Evolutionary conservation across 2,113 vertebrate genomes (phyloP).

Genomic region (Carettochelys insculpta): DNA sequence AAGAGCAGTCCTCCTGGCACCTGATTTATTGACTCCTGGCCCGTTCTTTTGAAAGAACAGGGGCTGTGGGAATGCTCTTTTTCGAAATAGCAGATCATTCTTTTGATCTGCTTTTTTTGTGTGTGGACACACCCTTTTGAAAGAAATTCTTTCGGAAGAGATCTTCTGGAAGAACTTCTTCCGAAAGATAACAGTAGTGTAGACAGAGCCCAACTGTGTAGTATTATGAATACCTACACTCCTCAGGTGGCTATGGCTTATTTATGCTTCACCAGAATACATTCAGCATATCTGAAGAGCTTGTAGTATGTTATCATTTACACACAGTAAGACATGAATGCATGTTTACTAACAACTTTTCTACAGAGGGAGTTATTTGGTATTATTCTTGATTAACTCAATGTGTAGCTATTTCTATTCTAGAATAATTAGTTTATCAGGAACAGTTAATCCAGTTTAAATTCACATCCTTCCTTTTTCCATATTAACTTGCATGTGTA

Average conservation of each 20-base stretch:
- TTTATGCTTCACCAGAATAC: not conserved
- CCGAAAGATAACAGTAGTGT: too few species aligned
- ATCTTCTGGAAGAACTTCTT: too few species aligned
- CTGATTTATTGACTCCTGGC: too few species aligned
- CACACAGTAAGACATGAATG: not conserved
- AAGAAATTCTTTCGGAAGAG: too few species aligned
- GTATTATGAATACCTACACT: not conserved
- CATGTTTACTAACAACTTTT: not conserved
- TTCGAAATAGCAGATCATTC: too few species aligned
- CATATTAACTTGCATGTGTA: not conserved
- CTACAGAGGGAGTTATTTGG: not conserved
- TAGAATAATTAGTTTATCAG: not conserved
- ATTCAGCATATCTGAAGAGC: not conserved
- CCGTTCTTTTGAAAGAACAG: too few species aligned
- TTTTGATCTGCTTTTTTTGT: too few species aligned
- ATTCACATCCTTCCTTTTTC: not conserved
- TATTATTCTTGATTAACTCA: not conserved
- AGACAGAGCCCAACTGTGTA: too few species aligned
- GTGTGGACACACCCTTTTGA: too few species aligned
- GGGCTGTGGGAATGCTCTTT: too few species aligned
- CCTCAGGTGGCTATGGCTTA: not conserved
- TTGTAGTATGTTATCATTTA: not conserved
- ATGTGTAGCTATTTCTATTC: not conserved
- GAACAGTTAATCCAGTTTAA: not conserved
- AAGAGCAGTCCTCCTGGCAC: too few species aligned